Conservation (phyloP, 2,113 vertebrate species). For the Rynchops niger region DNA sequence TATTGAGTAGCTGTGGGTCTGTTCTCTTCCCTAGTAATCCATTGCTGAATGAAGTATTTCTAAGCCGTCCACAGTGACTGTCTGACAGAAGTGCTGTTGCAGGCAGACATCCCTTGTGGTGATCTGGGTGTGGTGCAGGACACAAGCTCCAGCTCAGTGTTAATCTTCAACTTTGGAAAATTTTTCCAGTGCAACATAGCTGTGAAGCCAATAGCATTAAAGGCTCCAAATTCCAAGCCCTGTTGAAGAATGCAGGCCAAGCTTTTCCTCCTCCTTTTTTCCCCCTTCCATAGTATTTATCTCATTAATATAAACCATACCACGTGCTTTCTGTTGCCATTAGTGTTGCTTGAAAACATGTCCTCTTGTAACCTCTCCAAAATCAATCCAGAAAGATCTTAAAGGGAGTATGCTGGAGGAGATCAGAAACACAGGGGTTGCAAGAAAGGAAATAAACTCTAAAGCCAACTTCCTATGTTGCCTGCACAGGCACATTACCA, state of each 20-base stretch:
- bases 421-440: background rate
- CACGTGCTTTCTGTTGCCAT: background rate
- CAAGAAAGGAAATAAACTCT: background rate
- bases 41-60: background rate
- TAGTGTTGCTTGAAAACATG: background rate
- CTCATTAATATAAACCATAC: background rate
- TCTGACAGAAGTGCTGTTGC: background rate
- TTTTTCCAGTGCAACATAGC: background rate
- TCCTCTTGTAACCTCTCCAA: background rate
- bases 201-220: background rate
- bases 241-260: background rate
- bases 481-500: background rate
- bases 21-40: background rate
- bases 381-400: background rate
- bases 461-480: background rate
- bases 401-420: background rate
- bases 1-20: background rate
- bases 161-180: background rate
- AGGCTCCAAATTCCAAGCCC: background rate
- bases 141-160: background rate
- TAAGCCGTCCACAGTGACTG: background rate
- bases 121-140: background rate
- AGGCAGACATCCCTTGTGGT: background rate
- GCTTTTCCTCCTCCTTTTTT: background rate
- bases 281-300: background rate